Conservation (phyloP, 1,140 invertebrate genomes). For the Gryon sp. region DNA sequence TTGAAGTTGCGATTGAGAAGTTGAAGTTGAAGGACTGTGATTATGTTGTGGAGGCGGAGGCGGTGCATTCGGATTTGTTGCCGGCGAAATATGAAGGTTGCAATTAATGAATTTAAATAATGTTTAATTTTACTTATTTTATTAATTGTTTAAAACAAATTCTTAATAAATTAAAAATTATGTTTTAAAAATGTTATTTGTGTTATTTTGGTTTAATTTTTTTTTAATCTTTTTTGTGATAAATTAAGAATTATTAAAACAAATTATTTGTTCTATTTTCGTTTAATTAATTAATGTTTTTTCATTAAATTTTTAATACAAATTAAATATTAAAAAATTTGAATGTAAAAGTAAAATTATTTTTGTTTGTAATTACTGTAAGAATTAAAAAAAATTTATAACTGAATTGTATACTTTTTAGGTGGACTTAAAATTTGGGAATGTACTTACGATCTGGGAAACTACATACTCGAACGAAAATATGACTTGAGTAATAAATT, state of each 20-base stretch:
- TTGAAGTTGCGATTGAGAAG: conserved; percentile 71
- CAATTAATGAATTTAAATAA: not conserved
- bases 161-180: conserved; percentile 18
- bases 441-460: conserved; percentile 88
- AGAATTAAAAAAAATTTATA: too few relatives aligned
- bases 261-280: too few relatives aligned
- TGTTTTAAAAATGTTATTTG: too few relatives aligned
- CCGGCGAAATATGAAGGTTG: conserved; percentile 87
- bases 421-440: conserved; percentile 95
- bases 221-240: too few relatives aligned
- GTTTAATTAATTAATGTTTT: too few relatives aligned
- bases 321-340: too few relatives aligned
- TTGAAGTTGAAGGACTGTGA: conserved; percentile 70
- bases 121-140: conserved; percentile 25
- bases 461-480: conserved; percentile 81
- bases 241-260: too few relatives aligned
- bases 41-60: conserved; percentile 82
- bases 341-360: too few relatives aligned
- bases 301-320: too few relatives aligned
- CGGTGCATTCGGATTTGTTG: conserved; percentile 85
- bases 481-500: conserved; percentile 78
- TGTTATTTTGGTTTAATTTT: too few relatives aligned
- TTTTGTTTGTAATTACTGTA: too few relatives aligned
- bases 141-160: conserved; percentile 25
- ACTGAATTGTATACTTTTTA: too few relatives aligned